phyloP scores from a whole-genome alignment of 2,797 vertebrate genomes.

The Aythya fuligula region DNA sequence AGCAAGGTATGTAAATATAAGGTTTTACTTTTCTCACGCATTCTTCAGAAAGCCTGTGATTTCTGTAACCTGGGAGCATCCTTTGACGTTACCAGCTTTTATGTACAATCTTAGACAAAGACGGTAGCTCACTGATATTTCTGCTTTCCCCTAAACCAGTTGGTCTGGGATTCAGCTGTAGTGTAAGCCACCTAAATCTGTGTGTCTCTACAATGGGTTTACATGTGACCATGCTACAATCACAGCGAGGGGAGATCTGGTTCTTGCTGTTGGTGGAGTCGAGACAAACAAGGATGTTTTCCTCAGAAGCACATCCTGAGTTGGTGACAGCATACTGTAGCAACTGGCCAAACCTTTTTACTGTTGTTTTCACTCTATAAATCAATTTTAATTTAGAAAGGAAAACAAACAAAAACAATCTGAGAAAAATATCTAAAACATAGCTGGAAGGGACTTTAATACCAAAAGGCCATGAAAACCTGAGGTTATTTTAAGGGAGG shows the following conservation, averaged over 20 bases:
- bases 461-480: not conserved
- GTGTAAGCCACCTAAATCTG: not conserved
- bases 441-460: not conserved
- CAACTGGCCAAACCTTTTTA: not conserved
- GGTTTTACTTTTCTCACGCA: not conserved
- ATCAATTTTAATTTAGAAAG: not conserved
- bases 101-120: not conserved
- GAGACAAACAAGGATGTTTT: not conserved
- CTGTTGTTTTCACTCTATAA: not conserved
- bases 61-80: not conserved
- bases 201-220: not conserved
- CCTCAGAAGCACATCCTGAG: not conserved
- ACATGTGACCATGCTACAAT: rapidly evolving
- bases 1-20: not conserved
- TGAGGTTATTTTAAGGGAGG: not conserved
- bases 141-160: not conserved
- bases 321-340: too few relatives aligned
- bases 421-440: not conserved
- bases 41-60: not conserved
- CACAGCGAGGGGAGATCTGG: not conserved
- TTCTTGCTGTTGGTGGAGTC: not conserved
- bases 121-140: not conserved
- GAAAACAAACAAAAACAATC: not conserved
- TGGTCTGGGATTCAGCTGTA: not conserved
- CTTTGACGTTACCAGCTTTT: not conserved